Base-by-base conservation (phyloP, 2,888 invertebrate genomes). In the Agriopis leucophaearia region DNA sequence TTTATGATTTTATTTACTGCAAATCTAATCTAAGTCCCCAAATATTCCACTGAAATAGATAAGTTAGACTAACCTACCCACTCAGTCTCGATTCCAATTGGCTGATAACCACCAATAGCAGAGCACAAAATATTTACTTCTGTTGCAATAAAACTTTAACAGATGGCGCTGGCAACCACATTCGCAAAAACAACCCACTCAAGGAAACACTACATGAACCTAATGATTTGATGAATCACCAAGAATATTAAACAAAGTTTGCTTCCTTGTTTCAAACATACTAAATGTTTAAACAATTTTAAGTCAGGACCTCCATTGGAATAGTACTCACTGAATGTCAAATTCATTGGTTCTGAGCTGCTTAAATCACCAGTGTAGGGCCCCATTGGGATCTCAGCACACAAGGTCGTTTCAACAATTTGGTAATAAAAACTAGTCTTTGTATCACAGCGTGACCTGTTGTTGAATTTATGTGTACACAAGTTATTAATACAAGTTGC, bases 101-200 rank as follows among this genome's bases (percentile, higher is more conserved):
- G 55, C 27, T 42, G n/a, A 55, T 27, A 27, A 1, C 18, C 1
- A 55, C 55, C 55, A 55, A 55, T 55, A 42, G 55, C 38, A 59
- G 0, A 48, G 38, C 16, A 38, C 18, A 40, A 48, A 40, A 50
- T n/a, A 50, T 16, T 3, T n/a, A 4, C 38, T 18, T 18, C n/a
- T 47, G 57, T 42, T 55, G 18, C 58, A 27, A 36, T 40, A 13
- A 60, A 50, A 47, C 57, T 35, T 47, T 45, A 64, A 68, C 64
- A 78, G 78, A 78, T 71, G 77, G 77, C 76, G 76, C 66, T 73
- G 65, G 64, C 35, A 57, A 68, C 69, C 6, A 13, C 65, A 16
- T 62, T 44, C 8, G 48, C 18, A 66, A 42, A 48, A 62, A 57
- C 40, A 38, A 48, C 4, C 18, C 48, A 6, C 48, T 36, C 44